Evolutionary conservation across 92 coral and sea anemone genomes (phyloP).

Genomic region (Palythoa grandiflora): DNA sequence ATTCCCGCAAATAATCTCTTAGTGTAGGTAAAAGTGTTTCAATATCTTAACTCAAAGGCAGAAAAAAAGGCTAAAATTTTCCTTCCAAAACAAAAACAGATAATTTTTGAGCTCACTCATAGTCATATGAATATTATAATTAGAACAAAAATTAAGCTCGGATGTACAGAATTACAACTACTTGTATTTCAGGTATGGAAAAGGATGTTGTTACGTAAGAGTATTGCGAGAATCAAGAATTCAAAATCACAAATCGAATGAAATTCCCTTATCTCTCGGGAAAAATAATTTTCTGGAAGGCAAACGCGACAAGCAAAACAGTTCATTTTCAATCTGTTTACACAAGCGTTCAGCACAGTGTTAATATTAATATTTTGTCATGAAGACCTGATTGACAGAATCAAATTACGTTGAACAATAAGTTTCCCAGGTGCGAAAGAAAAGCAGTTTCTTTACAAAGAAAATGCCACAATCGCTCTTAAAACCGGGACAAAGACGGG

Average conservation of each 20-base stretch:
- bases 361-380: background rate
- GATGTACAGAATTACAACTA: background rate
- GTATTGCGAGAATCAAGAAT: too few species aligned
- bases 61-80: background rate
- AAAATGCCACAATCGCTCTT: background rate
- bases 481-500: background rate
- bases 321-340: background rate
- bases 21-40: background rate
- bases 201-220: too few species aligned
- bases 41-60: background rate
- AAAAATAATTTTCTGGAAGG: background rate
- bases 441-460: background rate
- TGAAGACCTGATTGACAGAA: background rate
- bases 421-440: background rate
- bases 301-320: background rate
- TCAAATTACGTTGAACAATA: background rate
- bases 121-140: background rate
- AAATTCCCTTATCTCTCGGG: background rate
- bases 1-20: background rate
- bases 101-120: background rate
- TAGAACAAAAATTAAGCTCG: background rate
- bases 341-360: conserved; percentile 5
- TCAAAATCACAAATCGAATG: too few species aligned
- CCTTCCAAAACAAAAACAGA: background rate
- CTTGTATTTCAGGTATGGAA: too few species aligned